These are phyloP conservation scores for Thomomys bottae DNA, from an alignment of 2,113 vertebrate species.

Conservation along the genomic window DNA sequence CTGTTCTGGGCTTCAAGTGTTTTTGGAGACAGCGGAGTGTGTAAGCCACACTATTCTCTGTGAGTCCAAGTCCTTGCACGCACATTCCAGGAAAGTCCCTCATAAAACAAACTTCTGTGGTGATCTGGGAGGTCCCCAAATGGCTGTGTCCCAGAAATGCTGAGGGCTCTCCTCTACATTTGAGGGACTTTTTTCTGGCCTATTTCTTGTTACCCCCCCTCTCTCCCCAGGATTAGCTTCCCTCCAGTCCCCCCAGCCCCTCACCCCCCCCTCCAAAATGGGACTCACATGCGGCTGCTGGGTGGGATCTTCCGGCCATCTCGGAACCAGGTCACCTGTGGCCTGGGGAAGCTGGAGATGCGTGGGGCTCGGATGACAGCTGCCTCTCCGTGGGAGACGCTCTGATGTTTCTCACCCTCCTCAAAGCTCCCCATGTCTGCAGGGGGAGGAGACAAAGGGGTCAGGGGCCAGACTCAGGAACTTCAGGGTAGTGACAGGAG, in stretches of 20 bases:
- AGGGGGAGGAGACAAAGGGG: not conserved
- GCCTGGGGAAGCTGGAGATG: conserved; percentile 96
- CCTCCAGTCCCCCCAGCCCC: not conserved
- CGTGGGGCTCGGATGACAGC: conserved; percentile 91
- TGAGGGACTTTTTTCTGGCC: not conserved
- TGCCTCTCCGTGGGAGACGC: conserved; percentile 94
- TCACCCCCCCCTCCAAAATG: not conserved
- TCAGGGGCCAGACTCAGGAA: not conserved
- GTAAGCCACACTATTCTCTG: not conserved
- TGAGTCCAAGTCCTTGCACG: accelerated
- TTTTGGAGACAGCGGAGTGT: not conserved
- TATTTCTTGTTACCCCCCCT: not conserved
- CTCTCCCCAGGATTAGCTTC: not conserved
- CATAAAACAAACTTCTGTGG: not conserved
- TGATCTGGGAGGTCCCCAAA: not conserved
- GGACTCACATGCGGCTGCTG: conserved; percentile 95
- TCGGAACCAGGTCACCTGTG: conserved; percentile 98
- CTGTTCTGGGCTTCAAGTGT: not conserved
- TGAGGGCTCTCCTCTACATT: no score
- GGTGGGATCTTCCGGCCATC: conserved; percentile 97
- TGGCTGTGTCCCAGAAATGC: not conserved
- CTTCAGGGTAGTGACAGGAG: accelerated
- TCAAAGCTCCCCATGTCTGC: conserved; percentile 98
- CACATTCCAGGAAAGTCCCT: not conserved
- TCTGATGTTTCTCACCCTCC: conserved; percentile 89